A percentile compares a stretch with the other conserved stretches of the same genome.
Conservation (phyloP, 2,888 invertebrate genomes). For the Lumbricus terrestris region DNA sequence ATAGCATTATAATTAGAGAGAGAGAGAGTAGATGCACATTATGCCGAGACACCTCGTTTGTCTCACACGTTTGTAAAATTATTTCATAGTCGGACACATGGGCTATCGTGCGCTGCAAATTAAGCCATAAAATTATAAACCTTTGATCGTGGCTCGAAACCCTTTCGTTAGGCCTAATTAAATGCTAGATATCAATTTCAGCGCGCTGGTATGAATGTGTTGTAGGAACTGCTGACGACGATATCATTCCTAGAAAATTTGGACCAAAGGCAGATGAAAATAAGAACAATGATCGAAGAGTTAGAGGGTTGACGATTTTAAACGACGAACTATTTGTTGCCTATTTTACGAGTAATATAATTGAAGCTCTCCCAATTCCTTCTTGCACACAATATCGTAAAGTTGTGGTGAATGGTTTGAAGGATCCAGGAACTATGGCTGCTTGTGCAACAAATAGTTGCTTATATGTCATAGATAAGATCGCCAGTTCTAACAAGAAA, state of each 20-base stretch:
- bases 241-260: not conserved
- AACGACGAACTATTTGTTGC: not conserved
- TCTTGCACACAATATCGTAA: not conserved
- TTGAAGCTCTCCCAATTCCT: not conserved
- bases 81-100: too few relatives aligned
- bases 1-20: too few relatives aligned
- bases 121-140: too few relatives aligned
- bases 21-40: too few relatives aligned
- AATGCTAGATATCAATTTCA: not conserved
- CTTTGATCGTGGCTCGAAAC: too few relatives aligned
- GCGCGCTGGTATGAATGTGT: not conserved
- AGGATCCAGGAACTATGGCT: too few relatives aligned
- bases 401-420: not conserved
- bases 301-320: not conserved
- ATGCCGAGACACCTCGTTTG: too few relatives aligned
- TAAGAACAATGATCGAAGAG: not conserved
- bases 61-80: too few relatives aligned
- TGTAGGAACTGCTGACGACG: too few relatives aligned
- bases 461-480: not conserved
- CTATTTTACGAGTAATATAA: not conserved
- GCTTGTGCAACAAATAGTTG: too few relatives aligned
- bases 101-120: too few relatives aligned
- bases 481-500: not conserved
- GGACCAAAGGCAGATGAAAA: not conserved
- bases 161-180: too few relatives aligned